Base-by-base conservation (phyloP, 2,797 vertebrate genomes). In the Sebastes itinus region DNA sequence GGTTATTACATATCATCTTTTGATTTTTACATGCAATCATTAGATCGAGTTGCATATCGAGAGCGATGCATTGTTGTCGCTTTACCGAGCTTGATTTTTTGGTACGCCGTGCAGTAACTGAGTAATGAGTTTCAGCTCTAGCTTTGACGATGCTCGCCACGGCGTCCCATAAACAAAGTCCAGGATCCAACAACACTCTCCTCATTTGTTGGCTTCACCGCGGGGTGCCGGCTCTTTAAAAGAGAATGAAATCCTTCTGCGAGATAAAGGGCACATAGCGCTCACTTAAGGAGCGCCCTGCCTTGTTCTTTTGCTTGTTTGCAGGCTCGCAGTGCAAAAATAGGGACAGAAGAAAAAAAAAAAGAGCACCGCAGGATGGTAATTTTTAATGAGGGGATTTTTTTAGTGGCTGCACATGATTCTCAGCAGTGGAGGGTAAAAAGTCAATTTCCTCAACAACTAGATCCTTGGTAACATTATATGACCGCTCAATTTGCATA, bases 241-340 rank as follows among this genome's bases (percentile, higher is more conserved):
- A 87, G 73, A 84, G 84, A 90, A 83, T 68, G 62, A 72, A 84
- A 78, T 81, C 71, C 86, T 80, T 86, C 75, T 77, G 80, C 8
- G 30, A 85, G 63, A 87, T 87, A 85, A 90, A 92, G 90, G 87
- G 83, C 81, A 67, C 80, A 63, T 63, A 63, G 55, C 81, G 87
- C 87, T 86, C 87, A 72, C 86, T 92, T 78, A 81, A 84, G 86
- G 86, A 90, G 72, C 30, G 68, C 42, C 32, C 63, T 7, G 74
- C 77, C 84, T 91, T 90, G 69, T 87, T 89, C 70, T 87, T 75
- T 32, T 64, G 55, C 85, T 90, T 90, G 90, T 91, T 90, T 89
- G 75, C 72, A 42, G 8, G 74, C 69, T 80, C 72, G 42, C 56
- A 35, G 60, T 76, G 72, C 64, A 83, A 77, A 72, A 86, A 82